Conservation (phyloP, 64 coral and sea anemone species). For the Hydrozoanthus tunicans region DNA sequence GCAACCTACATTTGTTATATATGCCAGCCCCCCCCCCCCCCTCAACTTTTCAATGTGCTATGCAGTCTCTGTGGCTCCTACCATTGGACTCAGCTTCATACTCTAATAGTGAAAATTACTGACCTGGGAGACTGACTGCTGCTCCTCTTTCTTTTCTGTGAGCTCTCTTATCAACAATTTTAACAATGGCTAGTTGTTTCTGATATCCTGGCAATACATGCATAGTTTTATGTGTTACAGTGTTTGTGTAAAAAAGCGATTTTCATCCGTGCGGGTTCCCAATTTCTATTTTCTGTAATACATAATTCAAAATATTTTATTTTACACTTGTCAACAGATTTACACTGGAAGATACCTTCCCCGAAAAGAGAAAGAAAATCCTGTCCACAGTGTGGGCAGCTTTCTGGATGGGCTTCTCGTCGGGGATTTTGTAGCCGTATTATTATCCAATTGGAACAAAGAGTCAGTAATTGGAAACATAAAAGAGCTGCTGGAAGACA, state of each 20-base stretch:
- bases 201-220: background rate
- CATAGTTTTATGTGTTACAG: background rate
- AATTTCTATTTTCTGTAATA: background rate
- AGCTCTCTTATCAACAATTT: too few species aligned
- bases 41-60: too few species aligned
- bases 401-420: slow-evolving; percentile 19
- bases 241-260: background rate
- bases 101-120: too few species aligned
- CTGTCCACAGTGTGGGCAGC: background rate
- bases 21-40: too few species aligned
- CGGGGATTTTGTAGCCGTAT: slow-evolving; percentile 34
- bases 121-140: too few species aligned
- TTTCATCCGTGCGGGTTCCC: background rate
- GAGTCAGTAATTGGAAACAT: slow-evolving; percentile 39
- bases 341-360: slow-evolving; percentile 47
- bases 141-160: too few species aligned
- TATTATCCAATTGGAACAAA: slow-evolving; percentile 19
- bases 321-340: slow-evolving; percentile 42
- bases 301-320: background rate
- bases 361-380: slow-evolving; percentile 31
- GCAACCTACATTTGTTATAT: too few species aligned
- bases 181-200: too few species aligned
- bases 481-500: slow-evolving; percentile 17
- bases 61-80: too few species aligned
- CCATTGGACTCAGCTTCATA: too few species aligned